Evolutionary conservation across 1,140 invertebrate species (phyloP).

Genomic region (Platyscapa corneri): DNA sequence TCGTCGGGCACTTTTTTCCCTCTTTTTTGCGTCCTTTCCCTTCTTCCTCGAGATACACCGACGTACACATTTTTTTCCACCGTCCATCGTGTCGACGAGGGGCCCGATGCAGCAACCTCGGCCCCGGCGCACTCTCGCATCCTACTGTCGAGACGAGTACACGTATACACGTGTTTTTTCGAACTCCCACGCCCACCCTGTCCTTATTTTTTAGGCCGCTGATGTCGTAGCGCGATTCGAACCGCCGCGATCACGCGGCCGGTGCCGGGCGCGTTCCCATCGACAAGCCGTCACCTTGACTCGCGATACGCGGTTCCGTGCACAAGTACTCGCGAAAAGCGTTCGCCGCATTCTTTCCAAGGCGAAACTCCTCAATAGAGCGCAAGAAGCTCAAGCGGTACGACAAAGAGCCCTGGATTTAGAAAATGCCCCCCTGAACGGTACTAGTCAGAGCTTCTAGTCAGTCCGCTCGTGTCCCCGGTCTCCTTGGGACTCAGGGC

Average conservation of each 20-base stretch:
- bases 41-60: too few species aligned
- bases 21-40: slow-evolving; percentile 1
- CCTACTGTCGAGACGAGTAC: too few species aligned
- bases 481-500: not conserved
- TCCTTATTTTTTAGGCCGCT: not conserved
- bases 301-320: too few species aligned
- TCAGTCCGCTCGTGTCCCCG: not conserved
- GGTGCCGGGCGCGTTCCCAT: too few species aligned
- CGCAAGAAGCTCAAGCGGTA: too few species aligned
- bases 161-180: not conserved
- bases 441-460: not conserved
- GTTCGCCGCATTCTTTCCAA: too few species aligned
- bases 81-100: too few species aligned
- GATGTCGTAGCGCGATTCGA: too few species aligned
- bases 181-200: not conserved
- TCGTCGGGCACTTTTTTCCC: slow-evolving; percentile 16
- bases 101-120: not conserved
- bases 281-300: too few species aligned
- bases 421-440: not conserved
- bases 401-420: not conserved
- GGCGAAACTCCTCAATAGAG: too few species aligned
- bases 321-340: too few species aligned
- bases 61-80: too few species aligned
- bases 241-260: not conserved
- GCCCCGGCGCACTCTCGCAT: not conserved